Evolutionary conservation across 2,113 vertebrate genomes (phyloP).

Genomic region (Elgaria multicarinata): DNA sequence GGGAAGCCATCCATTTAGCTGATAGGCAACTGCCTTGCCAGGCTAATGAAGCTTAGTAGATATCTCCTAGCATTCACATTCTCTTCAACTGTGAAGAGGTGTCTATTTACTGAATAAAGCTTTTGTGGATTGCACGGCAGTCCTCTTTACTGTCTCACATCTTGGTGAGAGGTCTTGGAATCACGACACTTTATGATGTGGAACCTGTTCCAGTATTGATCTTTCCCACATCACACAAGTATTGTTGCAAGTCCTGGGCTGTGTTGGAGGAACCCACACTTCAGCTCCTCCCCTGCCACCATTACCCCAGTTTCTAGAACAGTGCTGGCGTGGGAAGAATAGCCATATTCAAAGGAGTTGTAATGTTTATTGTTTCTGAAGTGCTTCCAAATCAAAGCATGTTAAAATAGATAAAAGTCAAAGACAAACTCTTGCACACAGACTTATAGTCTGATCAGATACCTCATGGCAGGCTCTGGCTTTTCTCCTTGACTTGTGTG

Average conservation of each 20-base stretch:
- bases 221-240: not conserved
- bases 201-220: not conserved
- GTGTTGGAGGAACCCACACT: not conserved
- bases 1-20: too few species aligned
- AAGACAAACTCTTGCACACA: not conserved
- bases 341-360: not conserved
- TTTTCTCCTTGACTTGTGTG: not conserved
- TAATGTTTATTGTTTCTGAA: not conserved
- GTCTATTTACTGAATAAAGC: too few species aligned
- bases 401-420: not conserved
- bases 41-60: too few species aligned
- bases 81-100: too few species aligned
- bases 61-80: too few species aligned
- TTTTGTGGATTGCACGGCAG: too few species aligned
- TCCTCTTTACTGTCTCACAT: too few species aligned
- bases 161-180: too few species aligned
- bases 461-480: not conserved
- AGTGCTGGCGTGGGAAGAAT: not conserved
- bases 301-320: not conserved
- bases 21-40: too few species aligned
- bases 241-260: not conserved
- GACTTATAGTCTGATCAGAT: not conserved
- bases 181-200: too few species aligned
- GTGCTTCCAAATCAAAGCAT: not conserved
- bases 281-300: not conserved